These are phyloP conservation scores for Carassius auratus DNA, from an alignment of 2,113 vertebrate species.

Conservation along the genomic window DNA sequence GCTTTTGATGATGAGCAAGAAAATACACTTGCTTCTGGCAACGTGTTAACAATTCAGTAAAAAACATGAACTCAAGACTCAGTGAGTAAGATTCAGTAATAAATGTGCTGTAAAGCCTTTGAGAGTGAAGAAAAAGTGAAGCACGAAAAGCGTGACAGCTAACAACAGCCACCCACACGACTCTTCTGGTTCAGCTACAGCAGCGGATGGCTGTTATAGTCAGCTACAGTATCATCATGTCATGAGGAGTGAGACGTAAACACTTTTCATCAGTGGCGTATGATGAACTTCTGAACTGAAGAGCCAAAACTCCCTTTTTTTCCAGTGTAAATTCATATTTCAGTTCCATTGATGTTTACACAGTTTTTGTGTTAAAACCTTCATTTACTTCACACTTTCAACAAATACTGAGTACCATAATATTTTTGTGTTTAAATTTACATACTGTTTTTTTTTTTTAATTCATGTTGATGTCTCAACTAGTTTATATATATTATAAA, in stretches of 20 bases:
- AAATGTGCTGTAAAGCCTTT: conserved; percentile 11
- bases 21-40: neutral
- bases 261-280: neutral
- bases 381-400: neutral
- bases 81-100: conserved; percentile 1
- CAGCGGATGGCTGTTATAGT: neutral
- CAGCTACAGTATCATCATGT: neutral
- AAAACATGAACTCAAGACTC: neutral
- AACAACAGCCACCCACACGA: neutral
- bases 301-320: neutral
- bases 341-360: neutral
- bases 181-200: neutral
- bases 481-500: no score
- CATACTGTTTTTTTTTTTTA: no score
- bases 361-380: neutral
- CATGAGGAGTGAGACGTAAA: neutral
- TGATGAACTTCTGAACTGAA: neutral
- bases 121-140: neutral
- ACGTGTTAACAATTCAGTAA: neutral
- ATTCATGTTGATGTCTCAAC: no score
- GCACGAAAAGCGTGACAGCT: neutral
- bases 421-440: no score
- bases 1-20: neutral
- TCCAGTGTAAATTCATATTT: neutral
- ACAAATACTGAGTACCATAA: neutral